Conservation (phyloP, 2,797 vertebrate species). For the Gambelia wislizenii region DNA sequence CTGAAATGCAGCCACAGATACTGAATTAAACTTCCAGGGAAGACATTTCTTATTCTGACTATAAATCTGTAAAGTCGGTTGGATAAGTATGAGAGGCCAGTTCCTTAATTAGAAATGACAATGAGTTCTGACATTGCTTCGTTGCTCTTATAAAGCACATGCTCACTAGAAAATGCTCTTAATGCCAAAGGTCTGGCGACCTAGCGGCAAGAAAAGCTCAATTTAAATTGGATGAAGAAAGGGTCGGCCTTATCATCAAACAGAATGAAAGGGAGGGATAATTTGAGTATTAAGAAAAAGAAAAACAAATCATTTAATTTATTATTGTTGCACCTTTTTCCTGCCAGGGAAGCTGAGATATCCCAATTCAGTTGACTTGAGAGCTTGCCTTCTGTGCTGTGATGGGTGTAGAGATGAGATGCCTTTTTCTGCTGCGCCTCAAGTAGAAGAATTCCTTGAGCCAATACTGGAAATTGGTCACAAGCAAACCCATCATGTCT, state of each 20-base stretch:
- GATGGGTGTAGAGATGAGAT: neutral
- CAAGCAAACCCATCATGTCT: neutral
- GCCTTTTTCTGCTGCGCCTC: neutral
- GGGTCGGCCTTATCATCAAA: neutral
- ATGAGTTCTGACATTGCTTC: neutral
- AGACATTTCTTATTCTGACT: neutral
- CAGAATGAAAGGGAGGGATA: neutral
- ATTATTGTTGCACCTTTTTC: no score
- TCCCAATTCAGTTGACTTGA: neutral
- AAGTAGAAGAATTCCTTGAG: neutral
- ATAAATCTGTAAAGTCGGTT: neutral
- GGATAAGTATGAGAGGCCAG: neutral
- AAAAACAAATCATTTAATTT: neutral
- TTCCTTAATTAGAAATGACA: neutral
- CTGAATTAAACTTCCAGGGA: constrained; percentile 18
- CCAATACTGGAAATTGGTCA: neutral
- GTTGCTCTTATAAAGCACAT: neutral
- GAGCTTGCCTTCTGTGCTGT: neutral
- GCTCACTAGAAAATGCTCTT: neutral
- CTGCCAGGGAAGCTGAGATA: neutral
- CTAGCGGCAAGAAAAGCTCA: neutral
- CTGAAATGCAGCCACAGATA: neutral
- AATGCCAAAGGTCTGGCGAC: neutral
- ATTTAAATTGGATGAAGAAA: neutral
- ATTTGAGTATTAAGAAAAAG: neutral